These are phyloP conservation scores for Pseudolycoriella hygida DNA, from an alignment of 2,888 invertebrate genomes.

Conservation along the genomic window DNA sequence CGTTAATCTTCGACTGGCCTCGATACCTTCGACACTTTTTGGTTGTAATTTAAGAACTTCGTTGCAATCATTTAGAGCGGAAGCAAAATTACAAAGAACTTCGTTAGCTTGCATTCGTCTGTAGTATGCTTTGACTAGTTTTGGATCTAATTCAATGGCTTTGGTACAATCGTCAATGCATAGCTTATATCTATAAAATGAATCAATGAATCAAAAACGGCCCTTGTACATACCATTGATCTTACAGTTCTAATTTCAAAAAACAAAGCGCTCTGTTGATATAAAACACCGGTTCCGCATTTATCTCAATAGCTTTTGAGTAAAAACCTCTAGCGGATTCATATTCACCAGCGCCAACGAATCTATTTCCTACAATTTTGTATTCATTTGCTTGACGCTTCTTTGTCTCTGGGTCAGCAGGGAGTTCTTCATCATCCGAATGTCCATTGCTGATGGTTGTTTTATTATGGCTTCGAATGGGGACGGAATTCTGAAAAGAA, in stretches of 20 bases:
- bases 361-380: conserved; percentile 53
- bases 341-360: conserved; percentile 63
- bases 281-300: conserved; percentile 62
- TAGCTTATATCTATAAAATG: conserved; percentile 13
- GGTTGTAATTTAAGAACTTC: conserved; percentile 61
- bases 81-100: conserved; percentile 46
- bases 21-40: conserved; percentile 34
- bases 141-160: conserved; percentile 58
- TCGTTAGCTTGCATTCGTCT: conserved; percentile 63
- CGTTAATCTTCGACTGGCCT: conserved; percentile 4
- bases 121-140: conserved; percentile 70
- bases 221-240: conserved; percentile 13
- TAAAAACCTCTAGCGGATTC: conserved; percentile 75
- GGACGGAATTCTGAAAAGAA: too few relatives aligned
- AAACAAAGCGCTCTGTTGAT: conserved; percentile 80
- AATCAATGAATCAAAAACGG: too few relatives aligned
- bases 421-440: too few relatives aligned
- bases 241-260: conserved; percentile 61
- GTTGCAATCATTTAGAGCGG: conserved; percentile 53
- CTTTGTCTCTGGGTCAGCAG: too few relatives aligned
- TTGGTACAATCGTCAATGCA: conserved; percentile 53
- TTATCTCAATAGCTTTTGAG: conserved; percentile 67
- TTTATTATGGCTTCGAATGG: too few relatives aligned
- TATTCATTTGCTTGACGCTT: conserved; percentile 11
- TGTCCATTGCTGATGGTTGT: too few relatives aligned